Evolutionary conservation across 2,888 invertebrate genomes (phyloP).

Genomic region (Machimus rusticus): DNA sequence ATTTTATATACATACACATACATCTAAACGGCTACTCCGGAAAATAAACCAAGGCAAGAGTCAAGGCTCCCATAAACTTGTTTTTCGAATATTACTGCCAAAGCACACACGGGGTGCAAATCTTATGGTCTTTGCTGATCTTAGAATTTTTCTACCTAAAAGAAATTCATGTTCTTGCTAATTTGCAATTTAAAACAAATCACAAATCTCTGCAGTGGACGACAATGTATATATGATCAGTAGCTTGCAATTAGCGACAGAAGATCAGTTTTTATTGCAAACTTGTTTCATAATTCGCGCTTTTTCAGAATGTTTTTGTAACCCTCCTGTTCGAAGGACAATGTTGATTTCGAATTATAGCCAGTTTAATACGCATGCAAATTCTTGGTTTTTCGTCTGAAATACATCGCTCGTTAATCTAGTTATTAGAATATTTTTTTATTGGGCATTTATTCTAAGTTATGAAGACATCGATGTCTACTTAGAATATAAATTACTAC

Average conservation of each 20-base stretch:
- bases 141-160: background rate
- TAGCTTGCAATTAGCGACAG: background rate
- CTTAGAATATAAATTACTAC: background rate
- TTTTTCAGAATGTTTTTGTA: background rate
- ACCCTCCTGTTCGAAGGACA: background rate
- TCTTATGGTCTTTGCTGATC: background rate
- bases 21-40: background rate
- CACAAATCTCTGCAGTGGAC: background rate
- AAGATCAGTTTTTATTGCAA: background rate
- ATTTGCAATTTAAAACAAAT: background rate
- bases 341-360: background rate
- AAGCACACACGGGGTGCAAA: background rate
- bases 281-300: background rate
- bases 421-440: background rate
- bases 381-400: background rate
- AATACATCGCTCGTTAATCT: background rate
- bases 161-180: background rate
- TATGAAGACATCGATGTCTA: background rate
- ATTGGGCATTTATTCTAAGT: background rate
- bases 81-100: background rate
- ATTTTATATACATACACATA: background rate
- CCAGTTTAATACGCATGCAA: background rate
- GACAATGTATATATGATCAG: background rate
- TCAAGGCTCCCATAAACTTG: slow-evolving; percentile 2
- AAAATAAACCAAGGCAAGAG: slow-evolving; percentile 10